Evolutionary conservation across 1,140 invertebrate species (phyloP), one percentile per base, ranked within the genome.

Genomic region (Amphibalanus amphitrite): DNA sequence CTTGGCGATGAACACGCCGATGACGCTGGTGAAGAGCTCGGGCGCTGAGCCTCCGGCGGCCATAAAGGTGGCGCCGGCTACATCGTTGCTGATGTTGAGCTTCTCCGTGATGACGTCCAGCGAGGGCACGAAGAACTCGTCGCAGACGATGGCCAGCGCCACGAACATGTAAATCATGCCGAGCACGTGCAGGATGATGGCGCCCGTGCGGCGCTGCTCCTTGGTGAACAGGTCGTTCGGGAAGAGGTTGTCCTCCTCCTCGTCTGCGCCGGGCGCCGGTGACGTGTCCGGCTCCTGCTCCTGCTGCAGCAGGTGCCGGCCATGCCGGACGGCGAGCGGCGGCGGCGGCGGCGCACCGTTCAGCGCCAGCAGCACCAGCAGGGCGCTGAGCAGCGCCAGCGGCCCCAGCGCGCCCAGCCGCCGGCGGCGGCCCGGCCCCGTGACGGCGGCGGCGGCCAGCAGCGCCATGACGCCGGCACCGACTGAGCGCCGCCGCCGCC

Each of bases 1-100:
- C 81, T 82, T 76, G 38, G 75, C 76, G 69, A 77, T 77, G 72
- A 76, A 77, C 13, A 77, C 77, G 10, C 92, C 93, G 75, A 97
- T 97, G 15, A 97, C 85, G 59, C 96, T 91, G 0, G 94, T 96
- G 6, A 93, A 93, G 69, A 97, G 80, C 81, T 97, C 95, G 0
- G 95, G 95, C 0, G 94, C 93, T 0, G 93, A 96, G 76, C 92
- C 93, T 64, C 92, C 92, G 20, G 92, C 92, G 4, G 93, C 93
- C 93, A 95, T 95, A 77, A 95, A 95, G 8, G 92, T 95, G 0
- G 93, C 92, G 33, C 92, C 92, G 17, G 92, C 91, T n/a, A 95
- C 91, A 79, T 95, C 92, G 38, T 90, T 93, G 30, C 88, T 89
- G 75, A 91, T 83, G 81, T 89, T 88, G 59, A 94, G 78, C 67